Evolutionary conservation across 1,140 invertebrate species (phyloP).

Genomic region (Holcopasites calliopsidis): DNA sequence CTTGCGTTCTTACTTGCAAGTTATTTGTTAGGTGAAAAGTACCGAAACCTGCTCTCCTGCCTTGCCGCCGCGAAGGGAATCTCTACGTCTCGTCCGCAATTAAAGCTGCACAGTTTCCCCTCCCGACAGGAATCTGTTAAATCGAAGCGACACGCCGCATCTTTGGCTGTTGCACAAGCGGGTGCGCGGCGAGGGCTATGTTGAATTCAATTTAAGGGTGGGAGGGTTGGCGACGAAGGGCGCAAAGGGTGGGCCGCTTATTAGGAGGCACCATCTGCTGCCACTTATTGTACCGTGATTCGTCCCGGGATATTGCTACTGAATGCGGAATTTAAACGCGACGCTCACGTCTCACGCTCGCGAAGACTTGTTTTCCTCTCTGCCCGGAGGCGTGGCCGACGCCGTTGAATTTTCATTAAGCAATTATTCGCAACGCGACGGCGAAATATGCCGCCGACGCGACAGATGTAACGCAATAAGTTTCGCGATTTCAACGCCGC

Average conservation of each 20-base stretch:
- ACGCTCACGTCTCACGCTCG: constrained; percentile 1
- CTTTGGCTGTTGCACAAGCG: background rate
- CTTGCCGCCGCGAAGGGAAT: no score
- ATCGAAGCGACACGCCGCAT: constrained; percentile 41
- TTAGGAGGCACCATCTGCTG: constrained; percentile 59
- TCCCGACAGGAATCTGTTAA: constrained; percentile 56
- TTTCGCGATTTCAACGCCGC: background rate
- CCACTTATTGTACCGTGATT: constrained; percentile 60
- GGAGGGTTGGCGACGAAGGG: constrained; percentile 19
- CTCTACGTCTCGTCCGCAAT: constrained; percentile 20
- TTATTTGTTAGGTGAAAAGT: no score
- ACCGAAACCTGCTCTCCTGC: no score
- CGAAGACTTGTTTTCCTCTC: constrained; percentile 6
- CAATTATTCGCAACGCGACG: constrained; percentile 26
- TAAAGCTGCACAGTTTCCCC: background rate
- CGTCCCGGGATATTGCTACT: constrained; percentile 47
- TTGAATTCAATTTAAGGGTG: constrained; percentile 30
- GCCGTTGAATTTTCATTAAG: constrained; percentile 42
- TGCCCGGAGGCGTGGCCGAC: no score
- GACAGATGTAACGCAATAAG: constrained; percentile 28
- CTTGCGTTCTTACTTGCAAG: no score
- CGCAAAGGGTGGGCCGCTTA: constrained; percentile 32
- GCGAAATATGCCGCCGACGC: constrained; percentile 2
- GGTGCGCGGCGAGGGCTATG: background rate
- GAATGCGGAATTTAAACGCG: constrained; percentile 49